phyloP scores from a whole-genome alignment of 2,113 vertebrate species.

The Oryctolagus cuniculus region DNA sequence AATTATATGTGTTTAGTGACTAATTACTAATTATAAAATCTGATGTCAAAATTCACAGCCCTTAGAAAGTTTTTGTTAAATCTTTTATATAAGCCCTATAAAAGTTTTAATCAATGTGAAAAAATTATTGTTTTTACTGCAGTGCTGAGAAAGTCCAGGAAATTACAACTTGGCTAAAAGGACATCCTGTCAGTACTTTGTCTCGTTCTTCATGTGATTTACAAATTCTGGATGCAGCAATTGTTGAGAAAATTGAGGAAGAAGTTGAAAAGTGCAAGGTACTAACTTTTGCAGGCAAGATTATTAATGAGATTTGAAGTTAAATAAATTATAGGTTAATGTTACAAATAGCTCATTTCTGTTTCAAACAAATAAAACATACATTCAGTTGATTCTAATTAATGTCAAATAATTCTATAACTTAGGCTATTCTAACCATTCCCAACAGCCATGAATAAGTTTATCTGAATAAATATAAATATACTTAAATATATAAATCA shows the following conservation, averaged over 20 bases:
- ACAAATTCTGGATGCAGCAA: constrained; percentile 93
- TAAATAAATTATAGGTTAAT: constrained; percentile 53
- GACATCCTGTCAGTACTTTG: constrained; percentile 92
- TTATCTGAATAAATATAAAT: constrained; percentile 25
- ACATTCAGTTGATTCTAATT: constrained; percentile 37
- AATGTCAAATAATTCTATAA: constrained; percentile 1
- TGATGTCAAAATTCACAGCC: neutral
- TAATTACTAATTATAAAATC: constrained; percentile 41
- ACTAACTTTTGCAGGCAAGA: constrained; percentile 53
- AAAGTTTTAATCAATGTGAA: constrained; percentile 68
- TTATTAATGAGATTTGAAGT: constrained; percentile 38
- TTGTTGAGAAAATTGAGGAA: constrained; percentile 94
- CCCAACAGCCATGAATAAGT: neutral
- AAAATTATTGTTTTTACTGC: constrained; percentile 75
- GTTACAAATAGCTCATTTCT: constrained; percentile 53
- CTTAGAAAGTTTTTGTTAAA: constrained; percentile 57
- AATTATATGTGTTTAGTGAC: neutral
- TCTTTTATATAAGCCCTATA: constrained; percentile 45
- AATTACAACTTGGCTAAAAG: constrained; percentile 93
- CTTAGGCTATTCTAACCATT: neutral
- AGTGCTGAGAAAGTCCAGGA: constrained; percentile 94
- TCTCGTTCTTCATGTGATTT: constrained; percentile 94
- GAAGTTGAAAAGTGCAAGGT: constrained; percentile 94
- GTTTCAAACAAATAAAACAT: constrained; percentile 60
- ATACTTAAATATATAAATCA: neutral